These are phyloP conservation scores for Parapristionchus giblindavisi DNA, from an alignment of 2,888 invertebrate species.

Conservation along the genomic window DNA sequence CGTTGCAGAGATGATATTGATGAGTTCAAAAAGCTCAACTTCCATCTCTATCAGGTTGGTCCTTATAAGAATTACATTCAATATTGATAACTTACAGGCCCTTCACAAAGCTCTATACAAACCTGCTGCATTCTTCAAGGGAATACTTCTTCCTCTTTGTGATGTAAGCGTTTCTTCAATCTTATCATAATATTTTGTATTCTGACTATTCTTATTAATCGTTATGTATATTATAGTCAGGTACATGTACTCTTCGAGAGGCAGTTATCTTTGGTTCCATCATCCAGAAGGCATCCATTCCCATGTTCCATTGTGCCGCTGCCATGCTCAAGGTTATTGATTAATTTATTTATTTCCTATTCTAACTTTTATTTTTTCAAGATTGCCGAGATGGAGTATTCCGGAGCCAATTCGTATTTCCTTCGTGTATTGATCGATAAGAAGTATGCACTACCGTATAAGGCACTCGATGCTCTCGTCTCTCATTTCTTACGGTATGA, in stretches of 20 bases:
- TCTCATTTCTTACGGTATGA: slow-evolving; percentile 87
- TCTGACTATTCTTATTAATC: neutral
- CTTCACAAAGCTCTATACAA: slow-evolving; percentile 91
- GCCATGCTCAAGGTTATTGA: slow-evolving; percentile 76
- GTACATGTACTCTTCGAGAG: slow-evolving; percentile 92
- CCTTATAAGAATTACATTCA: neutral
- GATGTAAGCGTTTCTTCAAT: slow-evolving; percentile 57
- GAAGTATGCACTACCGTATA: slow-evolving; percentile 93
- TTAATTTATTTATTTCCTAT: neutral
- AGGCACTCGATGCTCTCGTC: slow-evolving; percentile 92
- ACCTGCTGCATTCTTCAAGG: slow-evolving; percentile 98
- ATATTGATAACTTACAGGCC: slow-evolving; percentile 73
- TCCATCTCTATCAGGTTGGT: slow-evolving; percentile 87
- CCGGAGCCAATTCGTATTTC: slow-evolving; percentile 93
- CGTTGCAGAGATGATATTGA: slow-evolving; percentile 89
- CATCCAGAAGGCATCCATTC: slow-evolving; percentile 88
- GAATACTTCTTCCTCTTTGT: slow-evolving; percentile 77
- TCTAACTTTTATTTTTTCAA: slow-evolving; percentile 72
- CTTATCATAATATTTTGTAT: neutral
- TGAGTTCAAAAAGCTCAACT: slow-evolving; percentile 92
- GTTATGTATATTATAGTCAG: slow-evolving; percentile 77
- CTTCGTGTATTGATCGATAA: slow-evolving; percentile 92
- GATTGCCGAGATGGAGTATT: slow-evolving; percentile 96
- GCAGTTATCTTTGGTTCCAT: slow-evolving; percentile 94
- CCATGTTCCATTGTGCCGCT: slow-evolving; percentile 92